Evolutionary conservation across 2,113 vertebrate genomes (phyloP).

Genomic region (Indicator indicator): DNA sequence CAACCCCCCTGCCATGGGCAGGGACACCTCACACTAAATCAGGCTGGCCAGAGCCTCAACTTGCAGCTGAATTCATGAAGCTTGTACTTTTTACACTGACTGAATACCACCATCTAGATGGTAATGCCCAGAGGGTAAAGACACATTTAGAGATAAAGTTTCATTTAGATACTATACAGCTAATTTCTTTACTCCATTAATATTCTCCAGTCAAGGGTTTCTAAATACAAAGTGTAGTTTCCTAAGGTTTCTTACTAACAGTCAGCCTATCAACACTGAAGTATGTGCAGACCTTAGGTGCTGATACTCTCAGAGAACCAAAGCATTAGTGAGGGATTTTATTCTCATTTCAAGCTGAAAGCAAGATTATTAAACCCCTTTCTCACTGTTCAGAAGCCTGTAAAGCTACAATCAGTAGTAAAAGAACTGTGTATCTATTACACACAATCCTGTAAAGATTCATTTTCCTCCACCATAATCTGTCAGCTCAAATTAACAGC

Average conservation of each 20-base stretch:
- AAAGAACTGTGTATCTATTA: not conserved
- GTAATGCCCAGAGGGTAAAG: not conserved
- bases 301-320: not conserved
- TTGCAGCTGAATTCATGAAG: not conserved
- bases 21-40: too few species aligned
- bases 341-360: conserved; percentile 21
- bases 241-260: not conserved
- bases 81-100: not conserved
- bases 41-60: too few species aligned
- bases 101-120: not conserved
- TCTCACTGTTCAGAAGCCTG: conserved; percentile 46
- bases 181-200: not conserved
- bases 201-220: not conserved
- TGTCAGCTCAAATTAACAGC: conserved; percentile 61
- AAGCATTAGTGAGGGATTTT: not conserved
- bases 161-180: not conserved
- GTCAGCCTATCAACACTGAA: not conserved
- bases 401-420: conserved; percentile 12
- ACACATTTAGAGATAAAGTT: not conserved
- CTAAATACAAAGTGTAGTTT: not conserved
- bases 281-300: not conserved
- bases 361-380: conserved; percentile 3
- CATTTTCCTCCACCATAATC: conserved; percentile 33
- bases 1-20: too few species aligned
- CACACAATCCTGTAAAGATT: conserved; percentile 6